Conservation (phyloP, 2,113 vertebrate genomes). For the Thermophis baileyi region DNA sequence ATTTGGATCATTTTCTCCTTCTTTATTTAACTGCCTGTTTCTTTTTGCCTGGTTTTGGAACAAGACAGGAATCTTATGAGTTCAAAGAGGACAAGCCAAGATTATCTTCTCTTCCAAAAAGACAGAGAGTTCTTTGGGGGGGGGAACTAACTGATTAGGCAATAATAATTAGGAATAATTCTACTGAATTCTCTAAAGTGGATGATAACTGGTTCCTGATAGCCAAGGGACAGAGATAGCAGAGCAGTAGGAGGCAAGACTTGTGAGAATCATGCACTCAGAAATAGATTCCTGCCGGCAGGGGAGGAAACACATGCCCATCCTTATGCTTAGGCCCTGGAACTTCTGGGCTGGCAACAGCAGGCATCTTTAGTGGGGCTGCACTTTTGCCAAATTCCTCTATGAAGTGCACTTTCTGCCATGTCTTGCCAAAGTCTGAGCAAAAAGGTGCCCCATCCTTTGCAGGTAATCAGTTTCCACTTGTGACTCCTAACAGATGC, state of each 20-base stretch:
- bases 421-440: background rate
- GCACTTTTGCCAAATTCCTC: background rate
- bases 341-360: background rate
- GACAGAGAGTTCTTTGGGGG: background rate
- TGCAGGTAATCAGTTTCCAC: background rate
- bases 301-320: background rate
- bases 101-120: background rate
- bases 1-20: background rate
- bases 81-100: background rate
- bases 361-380: background rate
- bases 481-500: background rate
- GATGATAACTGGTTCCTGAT: background rate
- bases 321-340: background rate
- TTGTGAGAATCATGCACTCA: background rate
- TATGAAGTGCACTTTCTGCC: background rate
- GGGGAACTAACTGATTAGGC: background rate
- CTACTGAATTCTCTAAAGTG: background rate
- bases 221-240: background rate
- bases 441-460: background rate
- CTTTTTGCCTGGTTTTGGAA: background rate
- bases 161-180: background rate
- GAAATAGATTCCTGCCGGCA: background rate
- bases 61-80: background rate
- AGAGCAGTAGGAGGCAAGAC: background rate
- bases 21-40: background rate